A percentile compares a stretch with the other conserved stretches of the same genome.
Evolutionary conservation across 2,888 invertebrate species (phyloP).

Genomic region (Himalopsyche anomala): DNA sequence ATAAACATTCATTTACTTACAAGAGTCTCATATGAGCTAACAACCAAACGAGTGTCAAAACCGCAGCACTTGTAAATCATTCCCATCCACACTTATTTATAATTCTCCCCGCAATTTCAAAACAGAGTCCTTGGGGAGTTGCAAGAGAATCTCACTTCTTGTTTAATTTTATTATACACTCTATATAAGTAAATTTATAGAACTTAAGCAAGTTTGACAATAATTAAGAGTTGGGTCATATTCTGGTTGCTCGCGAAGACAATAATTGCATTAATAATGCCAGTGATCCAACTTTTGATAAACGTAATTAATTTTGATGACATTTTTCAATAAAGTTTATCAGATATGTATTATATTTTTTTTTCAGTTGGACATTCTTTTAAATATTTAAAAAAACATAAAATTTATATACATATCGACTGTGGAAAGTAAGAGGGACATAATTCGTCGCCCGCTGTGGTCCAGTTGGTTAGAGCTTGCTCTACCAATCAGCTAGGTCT

Average conservation of each 20-base stretch:
- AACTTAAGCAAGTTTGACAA: neutral
- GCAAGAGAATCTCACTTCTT: neutral
- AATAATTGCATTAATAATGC: neutral
- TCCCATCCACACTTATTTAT: conserved; percentile 1
- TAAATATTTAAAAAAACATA: too few species aligned
- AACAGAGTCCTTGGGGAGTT: neutral
- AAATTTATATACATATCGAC: too few species aligned
- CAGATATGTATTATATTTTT: too few species aligned
- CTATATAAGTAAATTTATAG: neutral
- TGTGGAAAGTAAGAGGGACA: too few species aligned
- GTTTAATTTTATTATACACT: conserved; percentile 6
- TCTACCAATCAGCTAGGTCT: too few species aligned
- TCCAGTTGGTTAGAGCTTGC: too few species aligned
- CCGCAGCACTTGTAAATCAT: conserved; percentile 2
- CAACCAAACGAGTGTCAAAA: conserved; percentile 3
- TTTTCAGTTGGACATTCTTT: too few species aligned
- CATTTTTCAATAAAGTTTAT: too few species aligned
- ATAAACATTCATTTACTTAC: neutral
- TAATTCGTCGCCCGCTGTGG: too few species aligned
- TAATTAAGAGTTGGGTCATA: neutral
- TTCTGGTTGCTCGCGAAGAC: neutral
- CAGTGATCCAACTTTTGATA: neutral
- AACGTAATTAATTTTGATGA: too few species aligned
- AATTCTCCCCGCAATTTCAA: neutral
- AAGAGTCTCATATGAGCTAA: neutral